These are phyloP conservation scores for Macrosiphum euphorbiae DNA, from an alignment of 2,888 invertebrate genomes.

Conservation along the genomic window DNA sequence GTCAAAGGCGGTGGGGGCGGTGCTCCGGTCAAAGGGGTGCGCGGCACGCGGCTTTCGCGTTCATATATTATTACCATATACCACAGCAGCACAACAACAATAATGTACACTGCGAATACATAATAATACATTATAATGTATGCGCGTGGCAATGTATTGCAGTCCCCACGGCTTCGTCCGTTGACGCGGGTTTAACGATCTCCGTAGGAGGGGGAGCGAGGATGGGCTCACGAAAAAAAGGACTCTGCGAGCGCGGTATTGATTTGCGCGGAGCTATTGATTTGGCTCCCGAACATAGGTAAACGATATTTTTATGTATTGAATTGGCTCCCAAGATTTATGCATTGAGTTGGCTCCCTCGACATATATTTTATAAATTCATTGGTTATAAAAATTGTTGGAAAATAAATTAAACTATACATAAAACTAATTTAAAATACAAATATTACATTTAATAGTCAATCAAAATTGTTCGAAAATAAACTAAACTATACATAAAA, in stretches of 20 bases:
- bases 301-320: no score
- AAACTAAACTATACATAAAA: no score
- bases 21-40: neutral
- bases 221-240: slow-evolving; percentile 40
- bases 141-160: neutral
- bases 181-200: neutral
- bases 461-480: no score
- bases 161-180: neutral
- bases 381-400: no score
- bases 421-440: no score
- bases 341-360: no score
- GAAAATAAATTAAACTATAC: no score
- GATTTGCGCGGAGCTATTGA: slow-evolving; percentile 50
- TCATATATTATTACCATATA: neutral
- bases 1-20: neutral
- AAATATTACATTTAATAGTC: no score
- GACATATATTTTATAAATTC: no score
- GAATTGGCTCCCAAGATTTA: no score
- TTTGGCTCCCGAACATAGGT: no score
- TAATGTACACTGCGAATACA: neutral
- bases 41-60: neutral
- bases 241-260: slow-evolving; percentile 17
- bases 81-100: neutral
- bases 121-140: neutral
- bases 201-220: neutral